phyloP scores from a whole-genome alignment of 37 sponge, comb jelly and placozoan genomes.

The Amphimedon queenslandica region DNA sequence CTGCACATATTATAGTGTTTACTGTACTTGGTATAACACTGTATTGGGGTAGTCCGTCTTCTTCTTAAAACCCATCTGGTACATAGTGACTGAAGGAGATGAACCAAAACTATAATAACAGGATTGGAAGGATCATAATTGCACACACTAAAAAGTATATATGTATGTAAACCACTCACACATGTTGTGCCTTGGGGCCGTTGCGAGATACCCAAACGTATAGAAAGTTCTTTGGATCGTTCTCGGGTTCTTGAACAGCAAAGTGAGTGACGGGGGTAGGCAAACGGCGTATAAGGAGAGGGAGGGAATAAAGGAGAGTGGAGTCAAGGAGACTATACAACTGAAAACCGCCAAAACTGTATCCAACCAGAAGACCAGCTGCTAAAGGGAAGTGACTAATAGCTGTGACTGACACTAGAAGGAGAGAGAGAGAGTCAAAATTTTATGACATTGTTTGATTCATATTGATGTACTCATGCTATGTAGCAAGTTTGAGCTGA shows the following conservation, averaged over 20 bases:
- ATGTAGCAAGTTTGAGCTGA: no score
- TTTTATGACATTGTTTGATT: no score
- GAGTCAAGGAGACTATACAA: conserved; percentile 22
- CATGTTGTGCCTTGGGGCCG: background rate
- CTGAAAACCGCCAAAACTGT: conserved; percentile 73
- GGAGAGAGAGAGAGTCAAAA: no score
- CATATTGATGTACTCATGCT: no score
- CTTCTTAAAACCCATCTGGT: conserved; percentile 22
- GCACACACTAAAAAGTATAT: background rate
- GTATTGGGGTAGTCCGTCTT: background rate
- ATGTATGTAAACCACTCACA: background rate
- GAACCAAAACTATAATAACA: background rate
- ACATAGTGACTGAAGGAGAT: conserved; percentile 24
- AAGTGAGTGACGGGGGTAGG: conserved; percentile 34
- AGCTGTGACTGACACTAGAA: conserved; percentile 17
- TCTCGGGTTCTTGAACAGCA: conserved; percentile 70
- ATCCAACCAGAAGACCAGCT: conserved; percentile 49
- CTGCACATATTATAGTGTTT: background rate
- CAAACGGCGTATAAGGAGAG: background rate
- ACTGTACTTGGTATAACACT: conserved; percentile 5
- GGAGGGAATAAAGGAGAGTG: conserved; percentile 11
- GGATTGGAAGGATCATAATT: background rate
- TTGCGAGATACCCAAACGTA: conserved; percentile 70
- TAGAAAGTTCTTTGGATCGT: conserved; percentile 67
- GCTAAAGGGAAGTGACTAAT: conserved; percentile 38